Base-by-base conservation (phyloP, 2,113 vertebrate species). In the Dasypus novemcinctus region DNA sequence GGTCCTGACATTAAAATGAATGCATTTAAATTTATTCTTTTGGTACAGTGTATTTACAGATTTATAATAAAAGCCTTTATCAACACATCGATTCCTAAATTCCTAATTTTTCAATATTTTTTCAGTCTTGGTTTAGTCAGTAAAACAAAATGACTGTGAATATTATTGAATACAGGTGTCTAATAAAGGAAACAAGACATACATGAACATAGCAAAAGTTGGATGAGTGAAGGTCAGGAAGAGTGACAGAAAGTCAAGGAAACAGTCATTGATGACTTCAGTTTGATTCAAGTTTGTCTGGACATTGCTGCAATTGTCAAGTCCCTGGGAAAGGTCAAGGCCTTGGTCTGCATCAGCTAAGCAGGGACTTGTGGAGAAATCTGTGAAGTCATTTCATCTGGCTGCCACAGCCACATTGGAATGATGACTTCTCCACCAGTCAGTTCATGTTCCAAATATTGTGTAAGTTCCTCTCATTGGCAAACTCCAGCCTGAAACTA, bases 61-160 rank as follows among this genome's bases (percentile, higher is more conserved):
- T 61, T 88, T 93, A 87, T 66, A 27, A 33, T 72, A 66, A 52
- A 38, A 33, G 9, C 5, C 57, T 89, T 72, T 86, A 12, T 78
- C 54, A 94, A 12, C 36, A 54, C 57, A 74, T 57, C 13, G 75
- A 31, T 29, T 52, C 59, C 33, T 36, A 38, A 14, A 33, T 88
- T 87, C 78, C 9, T 69, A n/a, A 69, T 64, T 43, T 76, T 82
- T 87, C n/a, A n/a, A n/a, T n/a, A n/a, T 88, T 92, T 93, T 46
- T 68, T 64, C 20, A 7, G 41, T 43, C n/a, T 88, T 78, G 27
- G 12, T 54, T 38, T 76, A 21, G 54, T 81, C 36, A 64, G 27
- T 66, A 76, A 76, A 66, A 66, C 1, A 59, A 25, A 61, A 74
- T 52, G 20, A 49, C 7, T 81, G n/a, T n/a, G 64, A 46, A 38